A percentile compares a stretch with the other conserved stretches of the same genome.
Evolutionary conservation across 2,888 invertebrate species (phyloP).

Genomic region (Nymphalis urticae): DNA sequence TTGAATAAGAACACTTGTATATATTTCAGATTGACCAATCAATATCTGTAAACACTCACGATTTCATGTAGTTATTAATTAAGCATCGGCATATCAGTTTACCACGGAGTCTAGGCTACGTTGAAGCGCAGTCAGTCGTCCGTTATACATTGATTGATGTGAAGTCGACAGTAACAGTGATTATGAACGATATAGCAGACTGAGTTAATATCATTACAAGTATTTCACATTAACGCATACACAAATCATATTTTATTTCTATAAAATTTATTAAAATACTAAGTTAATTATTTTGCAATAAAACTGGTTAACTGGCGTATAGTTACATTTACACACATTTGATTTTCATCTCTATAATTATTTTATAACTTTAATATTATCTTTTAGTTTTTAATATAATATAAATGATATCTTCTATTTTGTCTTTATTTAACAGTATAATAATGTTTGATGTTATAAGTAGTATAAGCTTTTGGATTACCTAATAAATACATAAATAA

Average conservation of each 20-base stretch:
- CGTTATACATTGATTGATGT: slow-evolving; percentile 27
- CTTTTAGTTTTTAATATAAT: too few relatives aligned
- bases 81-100: slow-evolving; percentile 4
- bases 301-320: not conserved
- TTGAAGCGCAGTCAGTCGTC: slow-evolving; percentile 22
- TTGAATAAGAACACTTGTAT: too few relatives aligned
- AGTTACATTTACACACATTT: not conserved
- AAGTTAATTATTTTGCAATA: not conserved
- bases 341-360: too few relatives aligned
- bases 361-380: too few relatives aligned
- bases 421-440: too few relatives aligned
- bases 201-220: slow-evolving; percentile 6
- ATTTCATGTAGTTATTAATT: slow-evolving; percentile 3
- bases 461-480: too few relatives aligned
- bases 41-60: not conserved
- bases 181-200: slow-evolving; percentile 16
- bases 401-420: too few relatives aligned
- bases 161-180: slow-evolving; percentile 17
- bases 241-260: not conserved
- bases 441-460: too few relatives aligned
- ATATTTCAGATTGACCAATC: not conserved
- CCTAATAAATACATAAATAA: too few relatives aligned
- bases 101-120: slow-evolving; percentile 15
- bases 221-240: slow-evolving; percentile 3
- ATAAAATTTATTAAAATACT: not conserved